phyloP scores from a whole-genome alignment of 2,888 invertebrate species.

The Rhamphomyia laevipes region DNA sequence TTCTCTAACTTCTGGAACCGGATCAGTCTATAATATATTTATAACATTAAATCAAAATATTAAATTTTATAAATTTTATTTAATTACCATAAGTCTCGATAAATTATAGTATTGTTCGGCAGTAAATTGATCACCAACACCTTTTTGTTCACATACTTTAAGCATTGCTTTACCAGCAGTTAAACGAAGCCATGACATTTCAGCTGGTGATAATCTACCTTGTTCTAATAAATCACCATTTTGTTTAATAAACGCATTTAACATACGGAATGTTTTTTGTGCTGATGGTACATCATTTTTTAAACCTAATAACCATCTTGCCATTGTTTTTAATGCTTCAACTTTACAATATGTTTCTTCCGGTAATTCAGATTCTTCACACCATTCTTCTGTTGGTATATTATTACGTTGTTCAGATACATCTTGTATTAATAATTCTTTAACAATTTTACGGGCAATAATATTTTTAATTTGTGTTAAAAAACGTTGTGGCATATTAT shows the following conservation, averaged over 20 bases:
- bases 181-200: conserved; percentile 86
- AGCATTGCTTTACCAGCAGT: conserved; percentile 93
- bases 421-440: conserved; percentile 83
- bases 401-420: conserved; percentile 42
- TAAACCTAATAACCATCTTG: conserved; percentile 86
- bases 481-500: conserved; percentile 81
- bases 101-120: conserved; percentile 91
- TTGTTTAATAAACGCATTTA: conserved; percentile 86
- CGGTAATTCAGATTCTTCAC: conserved; percentile 72
- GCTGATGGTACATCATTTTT: conserved; percentile 80
- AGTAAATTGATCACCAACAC: conserved; percentile 88
- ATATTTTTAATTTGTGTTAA: conserved; percentile 85
- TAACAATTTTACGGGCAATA: conserved; percentile 89
- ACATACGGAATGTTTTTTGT: conserved; percentile 87
- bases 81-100: conserved; percentile 76
- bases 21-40: conserved; percentile 46
- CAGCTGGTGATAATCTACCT: conserved; percentile 64
- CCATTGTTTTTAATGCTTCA: conserved; percentile 92
- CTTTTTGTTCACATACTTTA: conserved; percentile 93
- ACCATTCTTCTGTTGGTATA: conserved; percentile 49
- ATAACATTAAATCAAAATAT: not conserved
- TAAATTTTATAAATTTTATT: not conserved
- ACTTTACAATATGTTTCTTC: conserved; percentile 87
- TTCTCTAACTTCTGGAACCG: conserved; percentile 74
- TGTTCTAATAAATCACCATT: conserved; percentile 75